A percentile compares a stretch with the other conserved stretches of the same genome.
Conservation (phyloP, 2,797 vertebrate species). For the Artibeus lituratus region DNA sequence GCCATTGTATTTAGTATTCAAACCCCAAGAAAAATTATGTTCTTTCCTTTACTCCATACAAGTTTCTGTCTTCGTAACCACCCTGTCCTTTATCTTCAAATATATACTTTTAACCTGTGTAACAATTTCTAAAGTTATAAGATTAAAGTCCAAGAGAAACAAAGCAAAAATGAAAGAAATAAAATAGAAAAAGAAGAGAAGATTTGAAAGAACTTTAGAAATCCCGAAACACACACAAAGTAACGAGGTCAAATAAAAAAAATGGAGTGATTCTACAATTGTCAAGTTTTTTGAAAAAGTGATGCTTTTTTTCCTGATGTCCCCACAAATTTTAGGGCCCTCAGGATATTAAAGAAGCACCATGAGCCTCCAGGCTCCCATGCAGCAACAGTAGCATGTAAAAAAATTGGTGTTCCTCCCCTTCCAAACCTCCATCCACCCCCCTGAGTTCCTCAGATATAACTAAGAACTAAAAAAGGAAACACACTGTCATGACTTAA, state of each 20-base stretch:
- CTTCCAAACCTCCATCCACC: background rate
- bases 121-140: background rate
- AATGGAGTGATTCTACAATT: background rate
- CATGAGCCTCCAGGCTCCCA: background rate
- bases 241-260: background rate
- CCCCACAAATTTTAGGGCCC: background rate
- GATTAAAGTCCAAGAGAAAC: background rate
- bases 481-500: background rate
- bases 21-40: background rate
- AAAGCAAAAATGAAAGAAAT: background rate
- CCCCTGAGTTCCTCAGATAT: background rate
- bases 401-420: background rate
- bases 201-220: background rate
- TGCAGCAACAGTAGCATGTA: background rate
- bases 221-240: background rate
- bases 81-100: background rate
- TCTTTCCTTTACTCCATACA: background rate
- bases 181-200: background rate
- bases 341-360: background rate
- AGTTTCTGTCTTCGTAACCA: background rate
- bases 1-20: background rate
- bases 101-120: background rate
- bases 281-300: background rate
- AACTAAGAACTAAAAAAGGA: constrained; percentile 1
- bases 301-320: background rate